phyloP scores from a whole-genome alignment of 2,888 invertebrate species.

The Diaprepes abbreviatus region DNA sequence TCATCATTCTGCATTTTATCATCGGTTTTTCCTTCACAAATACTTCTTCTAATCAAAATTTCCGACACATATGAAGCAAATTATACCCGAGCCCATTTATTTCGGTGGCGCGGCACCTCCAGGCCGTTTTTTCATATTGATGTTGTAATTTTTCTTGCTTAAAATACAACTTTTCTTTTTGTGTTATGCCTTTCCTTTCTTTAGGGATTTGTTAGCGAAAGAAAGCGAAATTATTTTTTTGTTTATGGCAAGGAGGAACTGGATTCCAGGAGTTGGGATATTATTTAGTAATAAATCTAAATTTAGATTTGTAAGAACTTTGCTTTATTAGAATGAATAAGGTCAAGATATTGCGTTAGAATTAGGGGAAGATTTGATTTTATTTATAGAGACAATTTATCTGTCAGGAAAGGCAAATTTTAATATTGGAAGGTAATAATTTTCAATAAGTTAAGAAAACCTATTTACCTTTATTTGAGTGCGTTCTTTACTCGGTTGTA shows the following conservation, averaged over 20 bases:
- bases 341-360: not conserved
- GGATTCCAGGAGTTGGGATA: not conserved
- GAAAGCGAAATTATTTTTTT: conserved; percentile 12
- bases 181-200: conserved; percentile 18
- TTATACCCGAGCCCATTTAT: conserved; percentile 40
- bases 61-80: conserved; percentile 44
- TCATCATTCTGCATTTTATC: conserved; percentile 36
- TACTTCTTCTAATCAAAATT: conserved; percentile 41
- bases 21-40: conserved; percentile 37
- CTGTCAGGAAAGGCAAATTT: too few relatives aligned
- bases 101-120: conserved; percentile 24
- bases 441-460: too few relatives aligned
- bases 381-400: too few relatives aligned
- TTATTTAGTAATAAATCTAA: conserved; percentile 14
- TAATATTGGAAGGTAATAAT: too few relatives aligned
- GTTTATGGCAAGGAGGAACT: conserved; percentile 10
- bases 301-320: not conserved
- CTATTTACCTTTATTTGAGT: too few relatives aligned
- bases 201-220: conserved; percentile 18
- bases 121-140: conserved; percentile 44
- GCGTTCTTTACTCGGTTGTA: too few relatives aligned
- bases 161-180: conserved; percentile 32
- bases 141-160: conserved; percentile 41
- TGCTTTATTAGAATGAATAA: not conserved
- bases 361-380: not conserved